Evolutionary conservation across 2,888 invertebrate genomes (phyloP).

Genomic region (Sympetrum striolatum): DNA sequence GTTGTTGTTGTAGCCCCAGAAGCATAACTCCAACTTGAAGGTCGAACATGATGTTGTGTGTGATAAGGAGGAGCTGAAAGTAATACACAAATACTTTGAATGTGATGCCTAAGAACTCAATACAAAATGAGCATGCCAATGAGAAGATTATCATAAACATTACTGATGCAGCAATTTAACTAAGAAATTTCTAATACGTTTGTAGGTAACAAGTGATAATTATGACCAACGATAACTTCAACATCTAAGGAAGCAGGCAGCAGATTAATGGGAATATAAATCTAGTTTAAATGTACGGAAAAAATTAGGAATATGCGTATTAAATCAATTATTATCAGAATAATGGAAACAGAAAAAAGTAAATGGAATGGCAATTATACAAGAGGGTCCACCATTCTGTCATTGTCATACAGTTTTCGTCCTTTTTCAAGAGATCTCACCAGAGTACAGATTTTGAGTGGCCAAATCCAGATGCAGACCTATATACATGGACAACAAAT

Average conservation of each 20-base stretch:
- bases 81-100: constrained; percentile 24
- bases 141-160: not conserved
- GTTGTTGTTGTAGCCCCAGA: constrained; percentile 46
- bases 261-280: not conserved
- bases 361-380: not conserved
- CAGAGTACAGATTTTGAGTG: constrained; percentile 23
- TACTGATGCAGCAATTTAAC: not conserved
- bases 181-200: not conserved
- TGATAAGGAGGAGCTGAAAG: constrained; percentile 79
- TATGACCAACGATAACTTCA: not conserved
- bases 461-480: constrained; percentile 42
- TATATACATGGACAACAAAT: constrained; percentile 28
- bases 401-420: not conserved
- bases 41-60: constrained; percentile 80
- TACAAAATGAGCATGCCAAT: not conserved
- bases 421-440: constrained; percentile 33
- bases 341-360: not conserved
- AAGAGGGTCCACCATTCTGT: not conserved
- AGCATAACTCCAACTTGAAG: constrained; percentile 81
- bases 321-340: not conserved
- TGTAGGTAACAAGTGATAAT: not conserved
- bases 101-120: not conserved
- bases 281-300: not conserved
- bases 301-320: not conserved
- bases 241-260: not conserved